Evolutionary conservation across 2,888 invertebrate genomes (phyloP).

Genomic region (Ethmia dodecea): DNA sequence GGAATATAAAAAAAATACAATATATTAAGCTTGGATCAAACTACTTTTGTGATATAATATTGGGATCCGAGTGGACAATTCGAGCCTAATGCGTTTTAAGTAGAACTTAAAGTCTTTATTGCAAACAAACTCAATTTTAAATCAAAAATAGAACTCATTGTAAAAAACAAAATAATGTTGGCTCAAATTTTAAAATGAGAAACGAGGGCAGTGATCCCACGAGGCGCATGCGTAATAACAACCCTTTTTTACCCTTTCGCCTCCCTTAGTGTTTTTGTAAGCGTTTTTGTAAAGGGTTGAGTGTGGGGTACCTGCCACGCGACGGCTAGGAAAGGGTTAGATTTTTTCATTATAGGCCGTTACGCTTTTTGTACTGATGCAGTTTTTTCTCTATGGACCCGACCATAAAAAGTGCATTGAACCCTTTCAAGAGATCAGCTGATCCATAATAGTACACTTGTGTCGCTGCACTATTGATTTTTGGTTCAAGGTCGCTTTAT

Average conservation of each 20-base stretch:
- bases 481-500: constrained; percentile 55
- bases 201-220: constrained; percentile 66
- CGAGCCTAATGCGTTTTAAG: no score
- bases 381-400: constrained; percentile 52
- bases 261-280: constrained; percentile 69
- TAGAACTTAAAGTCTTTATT: no score
- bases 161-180: constrained; percentile 29
- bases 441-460: constrained; percentile 71
- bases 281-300: constrained; percentile 74
- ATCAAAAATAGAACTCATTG: no score
- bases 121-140: no score
- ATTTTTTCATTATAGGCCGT: constrained; percentile 61
- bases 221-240: constrained; percentile 71
- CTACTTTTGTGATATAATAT: no score
- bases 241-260: constrained; percentile 76
- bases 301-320: constrained; percentile 72
- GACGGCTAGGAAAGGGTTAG: constrained; percentile 63
- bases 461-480: constrained; percentile 60
- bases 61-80: no score
- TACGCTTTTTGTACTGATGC: constrained; percentile 48
- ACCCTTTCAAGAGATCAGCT: constrained; percentile 69
- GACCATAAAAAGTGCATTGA: constrained; percentile 65
- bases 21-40: no score
- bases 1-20: no score
- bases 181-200: constrained; percentile 58